Evolutionary conservation across 1,140 invertebrate species (phyloP).

Genomic region (Phocides pigmalion): DNA sequence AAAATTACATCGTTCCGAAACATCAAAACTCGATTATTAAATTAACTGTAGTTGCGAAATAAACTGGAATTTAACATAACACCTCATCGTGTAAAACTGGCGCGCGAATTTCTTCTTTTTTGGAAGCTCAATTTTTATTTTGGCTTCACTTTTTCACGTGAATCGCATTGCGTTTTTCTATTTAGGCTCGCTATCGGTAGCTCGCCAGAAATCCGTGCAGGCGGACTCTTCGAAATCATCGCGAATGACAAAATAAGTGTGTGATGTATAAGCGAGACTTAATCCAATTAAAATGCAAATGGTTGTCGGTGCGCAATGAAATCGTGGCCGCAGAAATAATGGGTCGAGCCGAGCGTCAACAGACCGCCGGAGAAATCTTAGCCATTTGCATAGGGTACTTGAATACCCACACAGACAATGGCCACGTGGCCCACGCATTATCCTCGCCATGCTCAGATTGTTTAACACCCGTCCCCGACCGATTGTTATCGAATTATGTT

Average conservation of each 20-base stretch:
- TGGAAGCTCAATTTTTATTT: conserved; percentile 22
- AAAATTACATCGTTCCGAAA: conserved; percentile 36
- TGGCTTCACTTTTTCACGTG: not conserved
- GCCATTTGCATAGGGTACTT: conserved; percentile 57
- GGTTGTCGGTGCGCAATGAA: conserved; percentile 59
- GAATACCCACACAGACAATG: conserved; percentile 54
- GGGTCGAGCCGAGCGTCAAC: conserved; percentile 48
- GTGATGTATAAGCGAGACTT: conserved; percentile 56
- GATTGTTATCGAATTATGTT: conserved; percentile 47
- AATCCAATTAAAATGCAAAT: conserved; percentile 71
- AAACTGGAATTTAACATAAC: conserved; percentile 30
- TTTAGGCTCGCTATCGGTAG: not conserved
- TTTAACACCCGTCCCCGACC: conserved; percentile 34
- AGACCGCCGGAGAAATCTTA: conserved; percentile 59
- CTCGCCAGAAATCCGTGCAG: not conserved
- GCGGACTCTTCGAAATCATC: conserved; percentile 20
- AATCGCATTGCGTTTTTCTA: not conserved
- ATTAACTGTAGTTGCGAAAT: conserved; percentile 39
- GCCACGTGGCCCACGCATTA: conserved; percentile 47
- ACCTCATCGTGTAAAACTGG: not conserved
- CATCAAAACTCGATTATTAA: conserved; percentile 40
- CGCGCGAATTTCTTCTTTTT: conserved; percentile 27
- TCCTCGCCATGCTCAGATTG: conserved; percentile 35
- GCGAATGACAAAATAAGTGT: conserved; percentile 43
- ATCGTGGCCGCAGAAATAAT: conserved; percentile 61